Evolutionary conservation across 1,140 invertebrate genomes (phyloP).

Genomic region (Sesamia nonagrioides): DNA sequence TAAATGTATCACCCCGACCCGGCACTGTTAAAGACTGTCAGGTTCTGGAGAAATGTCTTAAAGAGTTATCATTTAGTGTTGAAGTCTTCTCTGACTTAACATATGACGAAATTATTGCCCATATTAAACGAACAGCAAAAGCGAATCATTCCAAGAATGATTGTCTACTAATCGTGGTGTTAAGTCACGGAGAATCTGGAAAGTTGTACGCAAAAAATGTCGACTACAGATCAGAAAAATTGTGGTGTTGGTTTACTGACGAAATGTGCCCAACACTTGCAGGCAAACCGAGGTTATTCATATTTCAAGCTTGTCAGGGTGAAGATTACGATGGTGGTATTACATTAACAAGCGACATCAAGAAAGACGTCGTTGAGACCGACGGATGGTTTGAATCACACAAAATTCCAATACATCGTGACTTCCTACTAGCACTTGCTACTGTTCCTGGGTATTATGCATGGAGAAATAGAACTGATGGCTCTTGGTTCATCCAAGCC

Average conservation of each 20-base stretch:
- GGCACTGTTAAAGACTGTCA: conserved; percentile 93
- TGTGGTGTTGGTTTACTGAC: conserved; percentile 95
- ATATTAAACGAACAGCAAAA: conserved; percentile 90
- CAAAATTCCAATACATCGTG: conserved; percentile 96
- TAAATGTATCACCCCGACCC: conserved; percentile 87
- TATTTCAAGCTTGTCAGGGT: conserved; percentile 97
- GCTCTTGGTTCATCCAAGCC: conserved; percentile 99
- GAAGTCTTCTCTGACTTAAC: conserved; percentile 89
- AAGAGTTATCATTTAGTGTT: conserved; percentile 92
- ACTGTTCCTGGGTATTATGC: conserved; percentile 97
- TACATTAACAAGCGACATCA: conserved; percentile 69
- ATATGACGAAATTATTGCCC: conserved; percentile 89
- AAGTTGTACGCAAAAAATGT: conserved; percentile 95
- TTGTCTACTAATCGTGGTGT: conserved; percentile 93
- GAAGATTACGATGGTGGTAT: conserved; percentile 93
- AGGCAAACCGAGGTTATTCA: conserved; percentile 97
- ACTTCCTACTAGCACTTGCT: conserved; percentile 97
- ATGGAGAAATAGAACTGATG: conserved; percentile 97
- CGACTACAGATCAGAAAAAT: conserved; percentile 93
- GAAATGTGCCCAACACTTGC: conserved; percentile 95
- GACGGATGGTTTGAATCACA: conserved; percentile 91
- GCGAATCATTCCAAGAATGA: conserved; percentile 93
- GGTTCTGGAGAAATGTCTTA: conserved; percentile 90
- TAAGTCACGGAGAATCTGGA: conserved; percentile 96
- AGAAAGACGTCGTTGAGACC: conserved; percentile 89